Percentiles rank a stretch among this genome's conserved stretches.
Evolutionary conservation across 2,113 vertebrate species (phyloP).

Genomic region (Pedetes capensis): DNA sequence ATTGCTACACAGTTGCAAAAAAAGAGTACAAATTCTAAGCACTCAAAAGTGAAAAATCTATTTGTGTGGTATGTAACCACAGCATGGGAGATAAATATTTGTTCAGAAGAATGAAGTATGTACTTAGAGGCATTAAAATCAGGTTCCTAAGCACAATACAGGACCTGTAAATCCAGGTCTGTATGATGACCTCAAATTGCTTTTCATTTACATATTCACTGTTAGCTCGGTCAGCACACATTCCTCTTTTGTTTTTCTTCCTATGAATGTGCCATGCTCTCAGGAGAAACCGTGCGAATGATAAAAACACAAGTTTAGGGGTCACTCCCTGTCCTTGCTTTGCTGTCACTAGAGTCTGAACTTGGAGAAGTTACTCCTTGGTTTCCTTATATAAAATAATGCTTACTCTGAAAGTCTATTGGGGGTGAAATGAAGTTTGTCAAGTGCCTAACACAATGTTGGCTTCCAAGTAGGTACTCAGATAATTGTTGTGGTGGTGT

Average conservation of each 20-base stretch:
- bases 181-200: not conserved
- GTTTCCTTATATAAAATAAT: not conserved
- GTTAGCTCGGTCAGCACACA: not conserved
- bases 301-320: not conserved
- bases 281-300: not conserved
- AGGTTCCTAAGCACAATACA: not conserved
- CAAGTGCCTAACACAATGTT: slow-evolving; percentile 20
- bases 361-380: not conserved
- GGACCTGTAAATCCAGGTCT: not conserved
- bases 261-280: not conserved
- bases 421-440: slow-evolving; percentile 1
- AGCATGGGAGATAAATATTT: not conserved
- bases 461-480: slow-evolving; percentile 58
- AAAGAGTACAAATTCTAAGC: not conserved
- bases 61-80: not conserved
- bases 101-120: not conserved
- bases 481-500: not conserved
- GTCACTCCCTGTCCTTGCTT: not conserved
- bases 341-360: not conserved
- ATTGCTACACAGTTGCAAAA: not conserved
- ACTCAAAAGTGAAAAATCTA: not conserved
- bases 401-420: not conserved
- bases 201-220: not conserved
- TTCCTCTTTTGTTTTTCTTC: not conserved
- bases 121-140: slow-evolving; percentile 24